Conservation (phyloP, 2,113 vertebrate genomes). For the Eulemur rufifrons region DNA sequence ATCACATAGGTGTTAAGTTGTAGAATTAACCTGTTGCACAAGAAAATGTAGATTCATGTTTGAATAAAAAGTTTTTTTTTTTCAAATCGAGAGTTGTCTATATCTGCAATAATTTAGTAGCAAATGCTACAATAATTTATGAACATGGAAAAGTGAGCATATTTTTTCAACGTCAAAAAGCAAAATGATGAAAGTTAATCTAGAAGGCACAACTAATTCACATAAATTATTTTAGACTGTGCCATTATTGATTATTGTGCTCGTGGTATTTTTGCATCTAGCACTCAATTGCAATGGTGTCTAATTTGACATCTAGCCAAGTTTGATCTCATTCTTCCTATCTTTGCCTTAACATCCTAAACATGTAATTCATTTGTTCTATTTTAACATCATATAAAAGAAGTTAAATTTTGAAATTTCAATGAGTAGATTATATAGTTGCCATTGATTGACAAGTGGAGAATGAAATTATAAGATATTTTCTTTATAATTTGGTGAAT, state of each 20-base stretch:
- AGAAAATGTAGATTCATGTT: neutral
- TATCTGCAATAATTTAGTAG: neutral
- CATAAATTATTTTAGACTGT: neutral
- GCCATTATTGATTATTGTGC: neutral
- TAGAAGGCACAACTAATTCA: neutral
- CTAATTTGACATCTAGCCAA: neutral
- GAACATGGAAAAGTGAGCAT: neutral
- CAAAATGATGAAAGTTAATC: neutral
- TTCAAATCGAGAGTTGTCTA: neutral
- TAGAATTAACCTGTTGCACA: neutral
- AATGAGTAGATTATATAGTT: neutral
- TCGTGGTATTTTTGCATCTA: neutral
- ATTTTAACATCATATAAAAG: neutral
- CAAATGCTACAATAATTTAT: neutral
- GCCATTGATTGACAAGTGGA: neutral
- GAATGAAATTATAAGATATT: neutral
- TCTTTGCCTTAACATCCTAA: neutral
- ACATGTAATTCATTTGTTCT: neutral
- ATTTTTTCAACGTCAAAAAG: neutral
- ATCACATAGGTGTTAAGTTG: neutral
- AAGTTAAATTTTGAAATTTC: conserved; percentile 11
- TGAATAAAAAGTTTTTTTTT: neutral
- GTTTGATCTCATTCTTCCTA: conserved; percentile 14
- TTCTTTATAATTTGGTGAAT: neutral
- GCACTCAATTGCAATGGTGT: neutral